phyloP scores from a whole-genome alignment of 2,797 vertebrate genomes.

The Sebastolobus altivelis region DNA sequence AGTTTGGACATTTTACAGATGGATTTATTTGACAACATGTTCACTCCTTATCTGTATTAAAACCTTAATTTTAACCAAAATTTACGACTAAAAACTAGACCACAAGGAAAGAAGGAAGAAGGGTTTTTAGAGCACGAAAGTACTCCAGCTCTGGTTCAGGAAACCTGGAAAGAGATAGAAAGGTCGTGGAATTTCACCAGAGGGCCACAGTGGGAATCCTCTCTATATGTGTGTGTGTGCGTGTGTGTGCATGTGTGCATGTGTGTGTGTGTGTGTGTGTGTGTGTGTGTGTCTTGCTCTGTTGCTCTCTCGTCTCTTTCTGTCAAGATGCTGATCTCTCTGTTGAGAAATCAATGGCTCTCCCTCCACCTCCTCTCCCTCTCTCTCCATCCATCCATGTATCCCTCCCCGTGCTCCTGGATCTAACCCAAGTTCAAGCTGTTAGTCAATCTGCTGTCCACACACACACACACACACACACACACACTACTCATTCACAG shows the following conservation, averaged over 20 bases:
- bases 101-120: not conserved
- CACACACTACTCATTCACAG: conserved; percentile 50
- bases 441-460: conserved; percentile 83
- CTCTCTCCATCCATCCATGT: conserved; percentile 77
- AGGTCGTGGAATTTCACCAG: conserved; percentile 59
- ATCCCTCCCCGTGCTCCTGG: conserved; percentile 75
- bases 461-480: conserved; percentile 47
- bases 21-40: not conserved
- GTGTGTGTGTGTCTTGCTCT: conserved; percentile 48
- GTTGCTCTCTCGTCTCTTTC: conserved; percentile 68
- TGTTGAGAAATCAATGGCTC: conserved; percentile 78
- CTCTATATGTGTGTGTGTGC: not conserved
- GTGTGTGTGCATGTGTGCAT: conserved; percentile 11
- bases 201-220: conserved; percentile 49
- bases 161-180: conserved; percentile 38
- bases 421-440: conserved; percentile 82
- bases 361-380: conserved; percentile 42
- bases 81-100: not conserved
- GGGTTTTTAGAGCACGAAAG: not conserved
- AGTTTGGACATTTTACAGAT: not conserved
- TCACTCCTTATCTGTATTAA: not conserved
- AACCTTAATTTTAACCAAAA: not conserved
- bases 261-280: conserved; percentile 1
- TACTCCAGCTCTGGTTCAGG: not conserved
- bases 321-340: conserved; percentile 82